Conservation (phyloP, 2,888 invertebrate genomes). For the Pammene aurita region DNA sequence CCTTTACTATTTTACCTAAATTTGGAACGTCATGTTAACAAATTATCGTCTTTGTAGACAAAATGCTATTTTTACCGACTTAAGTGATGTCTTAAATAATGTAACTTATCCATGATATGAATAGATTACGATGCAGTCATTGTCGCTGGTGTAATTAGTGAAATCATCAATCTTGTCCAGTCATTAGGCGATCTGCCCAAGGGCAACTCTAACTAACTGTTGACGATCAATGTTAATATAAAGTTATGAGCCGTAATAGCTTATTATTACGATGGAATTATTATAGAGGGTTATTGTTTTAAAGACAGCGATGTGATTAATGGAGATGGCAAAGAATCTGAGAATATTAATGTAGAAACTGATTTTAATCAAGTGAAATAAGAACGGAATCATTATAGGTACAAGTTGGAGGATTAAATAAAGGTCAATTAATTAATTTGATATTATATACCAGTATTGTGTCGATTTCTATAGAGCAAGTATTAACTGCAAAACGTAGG, state of each 20-base stretch:
- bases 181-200: slow-evolving; percentile 76
- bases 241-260: slow-evolving; percentile 70
- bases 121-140: slow-evolving; percentile 65
- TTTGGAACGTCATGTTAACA: slow-evolving; percentile 1
- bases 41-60: slow-evolving; percentile 5
- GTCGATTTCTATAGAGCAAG: too few relatives aligned
- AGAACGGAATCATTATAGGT: slow-evolving; percentile 15
- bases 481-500: too few relatives aligned
- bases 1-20: background rate
- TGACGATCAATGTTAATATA: slow-evolving; percentile 73
- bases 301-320: slow-evolving; percentile 75
- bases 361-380: slow-evolving; percentile 37
- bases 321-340: slow-evolving; percentile 58
- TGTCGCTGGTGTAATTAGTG: slow-evolving; percentile 79
- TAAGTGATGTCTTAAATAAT: slow-evolving; percentile 10
- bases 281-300: slow-evolving; percentile 77
- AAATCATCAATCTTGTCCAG: slow-evolving; percentile 76
- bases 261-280: slow-evolving; percentile 75
- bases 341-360: slow-evolving; percentile 43
- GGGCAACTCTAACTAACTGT: slow-evolving; percentile 76
- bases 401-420: background rate
- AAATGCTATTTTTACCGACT: slow-evolving; percentile 5
- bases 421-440: background rate
- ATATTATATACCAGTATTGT: background rate
- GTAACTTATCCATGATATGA: slow-evolving; percentile 18